Evolutionary conservation across 2,113 vertebrate species (phyloP).

Genomic region (Ciconia maguari): DNA sequence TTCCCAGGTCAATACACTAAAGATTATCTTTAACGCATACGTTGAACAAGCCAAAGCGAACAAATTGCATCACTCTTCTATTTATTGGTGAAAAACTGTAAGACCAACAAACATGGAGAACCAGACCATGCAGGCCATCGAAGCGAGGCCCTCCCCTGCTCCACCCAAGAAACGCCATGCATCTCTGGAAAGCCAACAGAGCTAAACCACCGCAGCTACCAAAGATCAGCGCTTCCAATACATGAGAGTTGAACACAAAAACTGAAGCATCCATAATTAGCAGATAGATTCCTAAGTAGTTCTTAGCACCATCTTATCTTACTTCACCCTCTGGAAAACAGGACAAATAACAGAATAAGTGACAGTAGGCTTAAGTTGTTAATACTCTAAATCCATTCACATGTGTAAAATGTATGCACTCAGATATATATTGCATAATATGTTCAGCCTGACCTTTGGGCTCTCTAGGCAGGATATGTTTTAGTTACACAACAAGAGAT

Average conservation of each 20-base stretch:
- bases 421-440: neutral
- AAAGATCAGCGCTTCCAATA: neutral
- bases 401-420: neutral
- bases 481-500: neutral
- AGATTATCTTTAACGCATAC: neutral
- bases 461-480: neutral
- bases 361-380: neutral
- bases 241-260: neutral
- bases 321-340: neutral
- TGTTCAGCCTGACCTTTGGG: neutral
- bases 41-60: neutral
- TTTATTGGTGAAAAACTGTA: neutral
- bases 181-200: neutral
- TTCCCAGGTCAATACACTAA: neutral
- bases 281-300: neutral
- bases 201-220: neutral
- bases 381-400: neutral
- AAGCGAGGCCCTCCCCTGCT: neutral
- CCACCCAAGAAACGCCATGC: neutral
- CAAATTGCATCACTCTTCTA: neutral
- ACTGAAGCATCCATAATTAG: neutral
- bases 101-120: neutral
- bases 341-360: neutral
- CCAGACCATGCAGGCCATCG: neutral
- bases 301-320: neutral